phyloP scores from a whole-genome alignment of 2,888 invertebrate genomes.

The Sinhomidia bicolor region DNA sequence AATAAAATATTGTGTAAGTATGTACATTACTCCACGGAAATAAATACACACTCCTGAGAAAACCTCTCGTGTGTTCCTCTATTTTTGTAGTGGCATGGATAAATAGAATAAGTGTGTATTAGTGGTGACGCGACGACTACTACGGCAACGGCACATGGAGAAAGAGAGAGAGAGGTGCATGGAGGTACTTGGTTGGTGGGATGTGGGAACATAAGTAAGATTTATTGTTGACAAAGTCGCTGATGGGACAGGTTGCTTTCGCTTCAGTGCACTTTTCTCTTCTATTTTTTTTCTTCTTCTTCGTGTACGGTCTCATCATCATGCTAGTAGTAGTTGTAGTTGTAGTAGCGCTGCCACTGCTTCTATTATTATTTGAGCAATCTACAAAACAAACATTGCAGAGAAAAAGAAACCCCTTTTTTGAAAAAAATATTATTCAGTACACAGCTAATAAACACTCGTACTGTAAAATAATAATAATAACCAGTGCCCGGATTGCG shows the following conservation, averaged over 20 bases:
- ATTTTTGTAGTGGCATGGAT: neutral
- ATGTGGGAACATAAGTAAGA: slow-evolving; percentile 59
- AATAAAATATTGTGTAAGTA: too few species aligned
- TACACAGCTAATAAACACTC: neutral
- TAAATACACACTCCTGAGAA: neutral
- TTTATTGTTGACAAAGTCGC: slow-evolving; percentile 71
- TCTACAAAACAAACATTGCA: neutral
- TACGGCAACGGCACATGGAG: too few species aligned
- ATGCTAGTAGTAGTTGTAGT: neutral
- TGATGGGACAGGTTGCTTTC: slow-evolving; percentile 61
- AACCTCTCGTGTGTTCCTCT: neutral
- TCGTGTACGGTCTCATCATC: neutral
- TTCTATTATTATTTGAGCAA: neutral
- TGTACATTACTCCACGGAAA: too few species aligned
- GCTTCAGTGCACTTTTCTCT: slow-evolving; percentile 55
- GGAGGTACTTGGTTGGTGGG: neutral
- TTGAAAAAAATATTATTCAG: neutral
- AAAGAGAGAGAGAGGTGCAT: slow-evolving; percentile 21
- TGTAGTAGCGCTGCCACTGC: too few species aligned
- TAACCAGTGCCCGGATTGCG: too few species aligned
- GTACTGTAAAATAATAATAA: too few species aligned
- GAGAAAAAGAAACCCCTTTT: neutral
- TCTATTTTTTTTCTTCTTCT: neutral
- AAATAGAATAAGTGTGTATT: slow-evolving; percentile 37
- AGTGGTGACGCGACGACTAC: neutral